Conservation (phyloP, 2,888 invertebrate species). For the Dusona sp. region DNA sequence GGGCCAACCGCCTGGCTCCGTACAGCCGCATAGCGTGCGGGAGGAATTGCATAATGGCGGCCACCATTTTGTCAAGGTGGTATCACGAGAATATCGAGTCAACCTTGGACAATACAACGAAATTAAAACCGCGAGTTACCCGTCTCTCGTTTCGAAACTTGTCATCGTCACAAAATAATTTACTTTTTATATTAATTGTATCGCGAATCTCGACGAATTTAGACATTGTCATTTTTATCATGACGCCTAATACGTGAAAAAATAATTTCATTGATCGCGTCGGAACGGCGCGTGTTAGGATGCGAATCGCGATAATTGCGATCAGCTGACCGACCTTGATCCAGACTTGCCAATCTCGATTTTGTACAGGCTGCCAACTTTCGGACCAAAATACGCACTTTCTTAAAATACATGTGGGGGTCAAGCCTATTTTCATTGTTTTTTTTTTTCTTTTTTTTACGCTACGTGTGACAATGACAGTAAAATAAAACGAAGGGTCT, state of each 20-base stretch:
- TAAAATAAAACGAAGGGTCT: neutral
- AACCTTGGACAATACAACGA: conserved; percentile 65
- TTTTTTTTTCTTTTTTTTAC: conserved; percentile 26
- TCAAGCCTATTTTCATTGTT: conserved; percentile 50
- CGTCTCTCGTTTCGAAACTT: neutral
- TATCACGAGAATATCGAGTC: conserved; percentile 55
- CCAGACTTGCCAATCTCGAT: conserved; percentile 67
- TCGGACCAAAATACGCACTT: conserved; percentile 63
- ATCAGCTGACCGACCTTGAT: conserved; percentile 73
- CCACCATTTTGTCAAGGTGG: conserved; percentile 81
- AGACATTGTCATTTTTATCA: neutral
- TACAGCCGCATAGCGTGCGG: conserved; percentile 59
- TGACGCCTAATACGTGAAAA: neutral
- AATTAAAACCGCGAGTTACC: conserved; percentile 4
- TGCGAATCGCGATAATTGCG: conserved; percentile 40
- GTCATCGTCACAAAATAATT: neutral
- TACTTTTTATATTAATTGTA: neutral
- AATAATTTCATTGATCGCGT: neutral
- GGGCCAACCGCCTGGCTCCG: conserved; percentile 62
- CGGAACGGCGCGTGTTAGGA: neutral
- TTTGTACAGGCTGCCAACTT: conserved; percentile 63
- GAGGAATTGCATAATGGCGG: conserved; percentile 81
- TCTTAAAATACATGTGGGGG: conserved; percentile 63
- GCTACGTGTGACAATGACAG: conserved; percentile 22
- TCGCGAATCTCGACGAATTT: neutral